A percentile compares a stretch with the other conserved stretches of the same genome.
These are phyloP conservation scores for Pteromalus puparum DNA, from an alignment of 1,140 invertebrate species.

Conservation along the genomic window DNA sequence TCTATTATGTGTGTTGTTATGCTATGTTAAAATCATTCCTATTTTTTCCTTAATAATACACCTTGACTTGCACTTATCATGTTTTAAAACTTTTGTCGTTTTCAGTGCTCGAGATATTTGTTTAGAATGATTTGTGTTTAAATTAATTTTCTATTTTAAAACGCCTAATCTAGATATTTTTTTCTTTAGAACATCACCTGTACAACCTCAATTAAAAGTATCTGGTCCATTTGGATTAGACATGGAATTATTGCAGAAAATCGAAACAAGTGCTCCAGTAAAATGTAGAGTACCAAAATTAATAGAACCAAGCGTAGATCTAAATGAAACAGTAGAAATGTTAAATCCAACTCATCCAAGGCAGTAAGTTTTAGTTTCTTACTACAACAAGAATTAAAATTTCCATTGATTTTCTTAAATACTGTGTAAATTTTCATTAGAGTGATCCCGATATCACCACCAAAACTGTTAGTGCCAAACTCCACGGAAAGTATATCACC, in stretches of 20 bases:
- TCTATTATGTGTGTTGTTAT: neutral
- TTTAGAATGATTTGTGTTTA: neutral
- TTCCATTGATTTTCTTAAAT: neutral
- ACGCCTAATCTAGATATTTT: neutral
- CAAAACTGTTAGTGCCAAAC: conserved; percentile 70
- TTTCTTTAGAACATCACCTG: conserved; percentile 63
- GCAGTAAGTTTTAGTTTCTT: conserved; percentile 60
- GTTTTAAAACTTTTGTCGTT: neutral
- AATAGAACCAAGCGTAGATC: conserved; percentile 72
- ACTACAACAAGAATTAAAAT: neutral
- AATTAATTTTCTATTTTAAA: neutral
- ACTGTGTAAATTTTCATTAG: conserved; percentile 51
- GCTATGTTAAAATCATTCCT: neutral
- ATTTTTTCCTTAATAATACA: no score
- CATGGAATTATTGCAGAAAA: conserved; percentile 79
- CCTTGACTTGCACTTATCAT: neutral
- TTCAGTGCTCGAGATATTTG: neutral
- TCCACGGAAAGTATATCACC: conserved; percentile 54
- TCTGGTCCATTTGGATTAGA: conserved; percentile 84
- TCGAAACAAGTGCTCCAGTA: conserved; percentile 74
- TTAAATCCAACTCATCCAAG: conserved; percentile 58
- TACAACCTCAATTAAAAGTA: conserved; percentile 69
- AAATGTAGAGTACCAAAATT: conserved; percentile 73
- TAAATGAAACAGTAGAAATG: conserved; percentile 61
- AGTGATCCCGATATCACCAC: conserved; percentile 74